Evolutionary conservation across 2,888 invertebrate genomes (phyloP).

Genomic region (Drosophila rellima): DNA sequence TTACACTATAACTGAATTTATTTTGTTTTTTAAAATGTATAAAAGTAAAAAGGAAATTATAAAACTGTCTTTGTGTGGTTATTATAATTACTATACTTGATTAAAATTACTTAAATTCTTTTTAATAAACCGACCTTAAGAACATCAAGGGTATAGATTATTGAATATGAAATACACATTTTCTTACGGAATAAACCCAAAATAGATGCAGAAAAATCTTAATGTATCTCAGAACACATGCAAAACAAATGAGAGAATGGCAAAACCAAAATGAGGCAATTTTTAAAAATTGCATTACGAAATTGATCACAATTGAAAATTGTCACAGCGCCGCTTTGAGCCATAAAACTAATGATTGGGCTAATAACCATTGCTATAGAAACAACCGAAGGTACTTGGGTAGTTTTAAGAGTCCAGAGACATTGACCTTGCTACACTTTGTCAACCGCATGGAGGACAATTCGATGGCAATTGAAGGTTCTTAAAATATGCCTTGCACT

Average conservation of each 20-base stretch:
- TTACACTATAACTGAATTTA: too few species aligned
- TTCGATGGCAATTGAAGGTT: slow-evolving; percentile 25
- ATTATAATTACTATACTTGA: too few species aligned
- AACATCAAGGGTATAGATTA: not conserved
- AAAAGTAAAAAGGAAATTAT: too few species aligned
- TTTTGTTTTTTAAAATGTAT: too few species aligned
- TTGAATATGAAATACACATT: slow-evolving; percentile 41
- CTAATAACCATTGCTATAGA: slow-evolving; percentile 47
- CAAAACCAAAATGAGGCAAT: slow-evolving; percentile 7
- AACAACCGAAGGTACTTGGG: slow-evolving; percentile 2
- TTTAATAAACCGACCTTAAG: not conserved
- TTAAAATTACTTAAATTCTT: too few species aligned
- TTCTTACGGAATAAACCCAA: slow-evolving; percentile 30
- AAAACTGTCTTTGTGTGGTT: too few species aligned
- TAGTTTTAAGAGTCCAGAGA: slow-evolving; percentile 18
- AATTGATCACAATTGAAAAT: slow-evolving; percentile 27
- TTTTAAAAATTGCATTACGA: slow-evolving; percentile 42
- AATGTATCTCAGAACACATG: slow-evolving; percentile 42
- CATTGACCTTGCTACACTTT: slow-evolving; percentile 74
- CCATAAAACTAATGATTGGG: slow-evolving; percentile 68
- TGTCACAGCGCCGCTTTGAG: slow-evolving; percentile 46
- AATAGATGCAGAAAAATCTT: not conserved
- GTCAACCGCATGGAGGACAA: slow-evolving; percentile 49
- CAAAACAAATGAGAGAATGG: slow-evolving; percentile 37
- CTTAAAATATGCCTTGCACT: slow-evolving; percentile 68